A percentile compares a stretch with the other conserved stretches of the same genome.
phyloP scores from a whole-genome alignment of 2,797 vertebrate genomes.

The Platyrinchus mystaceus region DNA sequence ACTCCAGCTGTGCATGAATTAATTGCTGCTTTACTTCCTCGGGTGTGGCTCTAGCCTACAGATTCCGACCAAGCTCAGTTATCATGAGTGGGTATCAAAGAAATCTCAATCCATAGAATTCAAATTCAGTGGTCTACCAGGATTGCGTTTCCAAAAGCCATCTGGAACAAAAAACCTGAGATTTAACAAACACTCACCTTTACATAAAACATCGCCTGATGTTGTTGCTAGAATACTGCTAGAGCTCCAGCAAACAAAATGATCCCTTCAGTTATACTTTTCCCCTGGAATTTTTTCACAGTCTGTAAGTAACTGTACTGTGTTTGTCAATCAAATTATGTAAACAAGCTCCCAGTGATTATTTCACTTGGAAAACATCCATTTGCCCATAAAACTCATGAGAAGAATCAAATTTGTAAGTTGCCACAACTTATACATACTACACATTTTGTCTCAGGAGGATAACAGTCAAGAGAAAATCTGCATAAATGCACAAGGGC shows the following conservation, averaged over 20 bases:
- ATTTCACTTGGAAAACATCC: slow-evolving; percentile 3
- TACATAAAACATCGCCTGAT: background rate
- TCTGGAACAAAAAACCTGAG: background rate
- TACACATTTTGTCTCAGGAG: background rate
- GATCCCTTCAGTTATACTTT: slow-evolving; percentile 33
- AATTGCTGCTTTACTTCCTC: background rate
- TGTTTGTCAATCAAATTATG: slow-evolving; percentile 10
- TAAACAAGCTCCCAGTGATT: background rate
- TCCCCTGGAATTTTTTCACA: background rate
- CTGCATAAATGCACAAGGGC: background rate
- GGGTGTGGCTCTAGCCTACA: background rate
- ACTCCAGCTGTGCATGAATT: background rate
- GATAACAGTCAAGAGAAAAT: background rate
- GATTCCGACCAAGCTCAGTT: background rate
- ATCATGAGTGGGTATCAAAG: background rate
- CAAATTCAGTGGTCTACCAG: background rate
- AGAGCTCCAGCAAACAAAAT: background rate
- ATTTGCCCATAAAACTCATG: background rate
- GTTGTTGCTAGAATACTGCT: background rate
- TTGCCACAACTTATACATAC: background rate
- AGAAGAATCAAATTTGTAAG: background rate
- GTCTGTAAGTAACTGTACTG: background rate
- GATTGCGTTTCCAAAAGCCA: background rate
- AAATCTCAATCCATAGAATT: background rate
- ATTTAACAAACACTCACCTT: background rate